Base-by-base conservation (phyloP, 2,888 invertebrate species). In the Coenonympha glycerion region DNA sequence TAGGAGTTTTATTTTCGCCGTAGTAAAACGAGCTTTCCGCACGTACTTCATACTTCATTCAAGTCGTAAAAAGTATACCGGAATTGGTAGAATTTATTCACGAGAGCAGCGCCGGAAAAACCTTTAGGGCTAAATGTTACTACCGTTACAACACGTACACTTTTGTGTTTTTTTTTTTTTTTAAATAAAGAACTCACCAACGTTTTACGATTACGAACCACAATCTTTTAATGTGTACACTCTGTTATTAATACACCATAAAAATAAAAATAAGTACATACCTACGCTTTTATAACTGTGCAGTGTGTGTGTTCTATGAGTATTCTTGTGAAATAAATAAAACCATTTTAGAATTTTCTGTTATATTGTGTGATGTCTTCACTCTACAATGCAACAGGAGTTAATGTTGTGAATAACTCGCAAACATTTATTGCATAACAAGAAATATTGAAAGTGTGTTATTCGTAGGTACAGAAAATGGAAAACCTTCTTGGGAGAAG, bases 41-140 rank as follows among this genome's bases (percentile, higher is more conserved):
- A 73, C 76, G 78, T 78, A 71, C 68, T 74, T 75, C 73, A 73
- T 76, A 75, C 77, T 74, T 76, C 71, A 74, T 75, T 71, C 69
- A 61, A 64, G 59, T 73, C 76, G 75, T 79, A 77, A 77, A 79
- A 75, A 60, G 65, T 68, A 65, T 63, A 70, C 58, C 59, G 63
- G 64, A 71, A 77, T 77, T 72, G 71, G 68, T 64, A 44, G 71
- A 73, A 76, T 79, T 77, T 79, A 76, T 75, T 76, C 74, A 76
- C 71, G 68, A 68, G 65, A 54, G 60, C 54, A 53, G 47, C 49
- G 56, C 22, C 21, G 24, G 19, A 26, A 26, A 45, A 21, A 30
- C 26, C 26, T 21, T 46, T 33, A 30, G 42, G 26, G 42, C 36
- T 49, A n/a, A 36, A 49, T 21, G 49, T 44, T 36, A 36, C 49